These are phyloP conservation scores for Seira musarum DNA, from an alignment of 2,888 invertebrate species.

Conservation along the genomic window DNA sequence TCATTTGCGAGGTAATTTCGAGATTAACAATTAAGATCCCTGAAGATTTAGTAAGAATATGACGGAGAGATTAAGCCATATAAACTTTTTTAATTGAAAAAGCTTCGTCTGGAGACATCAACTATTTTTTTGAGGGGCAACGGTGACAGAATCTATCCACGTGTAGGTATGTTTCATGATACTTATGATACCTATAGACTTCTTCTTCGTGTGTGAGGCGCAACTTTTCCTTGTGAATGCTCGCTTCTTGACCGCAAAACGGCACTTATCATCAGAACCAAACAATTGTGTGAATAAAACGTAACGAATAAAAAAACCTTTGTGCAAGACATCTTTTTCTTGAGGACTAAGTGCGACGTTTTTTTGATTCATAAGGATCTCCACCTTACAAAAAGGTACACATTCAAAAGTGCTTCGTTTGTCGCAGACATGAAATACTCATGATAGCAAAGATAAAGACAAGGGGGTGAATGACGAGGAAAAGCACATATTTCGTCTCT, in stretches of 20 bases:
- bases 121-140: no score
- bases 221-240: not conserved
- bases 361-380: not conserved
- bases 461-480: slow-evolving; percentile 24
- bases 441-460: slow-evolving; percentile 5
- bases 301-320: slow-evolving; percentile 26
- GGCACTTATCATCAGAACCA: slow-evolving; percentile 40
- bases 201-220: no score
- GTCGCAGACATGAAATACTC: not conserved
- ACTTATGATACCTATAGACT: no score
- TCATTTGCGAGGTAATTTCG: no score
- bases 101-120: no score
- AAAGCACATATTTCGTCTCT: slow-evolving; percentile 26
- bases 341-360: not conserved
- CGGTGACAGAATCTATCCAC: no score
- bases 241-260: slow-evolving; percentile 56
- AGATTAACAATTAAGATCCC: no score
- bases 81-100: no score
- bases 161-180: no score
- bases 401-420: not conserved
- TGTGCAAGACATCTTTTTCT: not conserved
- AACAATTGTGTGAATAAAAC: slow-evolving; percentile 45
- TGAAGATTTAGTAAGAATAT: no score
- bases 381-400: not conserved
- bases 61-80: no score